Conservation (phyloP, 2,113 vertebrate species). For the Tinamus guttatus region DNA sequence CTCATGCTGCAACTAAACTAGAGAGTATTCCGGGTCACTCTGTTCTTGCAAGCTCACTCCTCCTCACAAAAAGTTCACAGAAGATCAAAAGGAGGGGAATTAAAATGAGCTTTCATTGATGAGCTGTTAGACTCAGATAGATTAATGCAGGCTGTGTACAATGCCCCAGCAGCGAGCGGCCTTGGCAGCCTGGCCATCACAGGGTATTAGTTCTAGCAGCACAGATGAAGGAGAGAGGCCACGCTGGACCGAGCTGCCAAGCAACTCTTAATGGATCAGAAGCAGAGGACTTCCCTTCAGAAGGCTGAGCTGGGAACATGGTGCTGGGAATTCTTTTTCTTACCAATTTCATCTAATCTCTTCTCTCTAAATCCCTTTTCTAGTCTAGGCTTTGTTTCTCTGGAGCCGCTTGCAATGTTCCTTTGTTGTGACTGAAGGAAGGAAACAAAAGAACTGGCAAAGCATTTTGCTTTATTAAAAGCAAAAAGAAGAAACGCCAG, state of each 20-base stretch:
- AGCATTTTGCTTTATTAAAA: slow-evolving; percentile 28
- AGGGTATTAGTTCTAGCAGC: background rate
- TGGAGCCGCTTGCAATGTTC: slow-evolving; percentile 17
- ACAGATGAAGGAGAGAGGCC: slow-evolving; percentile 9
- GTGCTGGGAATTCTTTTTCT: slow-evolving; percentile 17
- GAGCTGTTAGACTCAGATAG: slow-evolving; percentile 10
- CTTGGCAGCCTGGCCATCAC: background rate
- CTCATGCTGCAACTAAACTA: background rate
- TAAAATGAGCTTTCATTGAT: slow-evolving; percentile 28
- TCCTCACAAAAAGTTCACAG: background rate
- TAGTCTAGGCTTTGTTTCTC: slow-evolving; percentile 38
- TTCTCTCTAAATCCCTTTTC: slow-evolving; percentile 20
- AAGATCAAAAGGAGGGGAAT: slow-evolving; percentile 18
- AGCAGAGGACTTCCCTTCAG: slow-evolving; percentile 22
- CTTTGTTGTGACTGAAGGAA: slow-evolving; percentile 31
- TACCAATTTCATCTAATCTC: slow-evolving; percentile 39
- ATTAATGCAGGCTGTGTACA: slow-evolving; percentile 27
- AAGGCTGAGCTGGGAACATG: background rate
- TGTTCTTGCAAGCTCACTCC: background rate
- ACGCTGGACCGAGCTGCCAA: background rate
- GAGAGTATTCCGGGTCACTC: background rate
- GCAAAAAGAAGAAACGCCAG: slow-evolving; percentile 13
- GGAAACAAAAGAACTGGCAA: slow-evolving; percentile 34
- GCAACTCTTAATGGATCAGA: background rate
- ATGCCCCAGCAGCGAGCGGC: background rate